These are phyloP conservation scores for Apamea monoglypha DNA, from an alignment of 2,888 invertebrate species.

Conservation along the genomic window DNA sequence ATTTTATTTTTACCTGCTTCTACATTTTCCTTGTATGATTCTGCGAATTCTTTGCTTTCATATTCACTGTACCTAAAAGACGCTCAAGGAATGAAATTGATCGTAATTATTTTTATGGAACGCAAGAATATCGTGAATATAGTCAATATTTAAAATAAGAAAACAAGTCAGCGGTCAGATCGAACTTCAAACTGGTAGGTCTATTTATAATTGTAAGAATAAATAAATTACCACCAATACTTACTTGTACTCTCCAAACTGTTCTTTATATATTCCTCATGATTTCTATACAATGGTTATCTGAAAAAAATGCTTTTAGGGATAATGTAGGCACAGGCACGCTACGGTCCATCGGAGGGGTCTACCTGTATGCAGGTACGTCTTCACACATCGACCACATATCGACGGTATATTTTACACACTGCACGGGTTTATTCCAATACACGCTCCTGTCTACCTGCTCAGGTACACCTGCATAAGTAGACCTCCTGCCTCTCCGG, in stretches of 20 bases:
- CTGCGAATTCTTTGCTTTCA: not conserved
- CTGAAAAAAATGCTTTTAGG: not conserved
- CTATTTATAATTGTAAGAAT: not conserved
- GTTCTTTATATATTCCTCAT: not conserved
- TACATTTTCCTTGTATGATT: not conserved
- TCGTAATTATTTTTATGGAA: not conserved
- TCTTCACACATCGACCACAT: not conserved
- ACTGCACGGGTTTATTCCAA: not conserved
- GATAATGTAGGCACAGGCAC: not conserved
- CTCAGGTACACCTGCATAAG: not conserved
- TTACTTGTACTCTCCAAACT: not conserved
- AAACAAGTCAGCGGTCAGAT: too few relatives aligned
- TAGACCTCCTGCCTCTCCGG: not conserved
- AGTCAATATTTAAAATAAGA: not conserved
- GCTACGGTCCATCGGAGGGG: not conserved
- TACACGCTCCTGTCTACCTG: not conserved
- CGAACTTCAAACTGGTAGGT: not conserved
- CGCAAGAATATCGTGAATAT: not conserved
- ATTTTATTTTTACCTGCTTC: not conserved
- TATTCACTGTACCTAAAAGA: slow-evolving; percentile 1
- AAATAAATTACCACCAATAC: not conserved
- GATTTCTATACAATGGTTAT: not conserved
- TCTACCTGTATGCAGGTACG: not conserved
- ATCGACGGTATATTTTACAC: not conserved
- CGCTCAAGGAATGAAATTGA: not conserved